phyloP scores from a whole-genome alignment of 2,797 vertebrate genomes.

The Petrocephalus sullivani region DNA sequence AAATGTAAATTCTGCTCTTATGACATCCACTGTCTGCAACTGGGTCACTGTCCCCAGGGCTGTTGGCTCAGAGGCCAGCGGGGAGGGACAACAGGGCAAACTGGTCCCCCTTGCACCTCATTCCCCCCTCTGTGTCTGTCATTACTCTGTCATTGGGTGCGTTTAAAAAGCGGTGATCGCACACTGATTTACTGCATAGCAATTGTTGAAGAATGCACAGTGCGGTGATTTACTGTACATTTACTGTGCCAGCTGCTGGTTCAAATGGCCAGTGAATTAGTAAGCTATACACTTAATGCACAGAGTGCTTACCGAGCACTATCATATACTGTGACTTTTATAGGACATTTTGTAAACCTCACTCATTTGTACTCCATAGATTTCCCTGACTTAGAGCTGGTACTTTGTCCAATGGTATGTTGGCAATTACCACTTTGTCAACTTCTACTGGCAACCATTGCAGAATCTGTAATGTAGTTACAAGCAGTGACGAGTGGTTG shows the following conservation, averaged over 20 bases:
- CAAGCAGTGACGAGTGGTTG: neutral
- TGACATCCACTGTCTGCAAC: neutral
- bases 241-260: neutral
- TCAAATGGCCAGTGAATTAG: neutral
- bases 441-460: neutral
- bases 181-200: neutral
- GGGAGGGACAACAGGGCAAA: too few species aligned
- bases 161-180: neutral
- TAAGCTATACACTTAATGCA: neutral
- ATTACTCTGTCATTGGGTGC: neutral
- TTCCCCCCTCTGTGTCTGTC: neutral
- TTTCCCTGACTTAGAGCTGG: neutral
- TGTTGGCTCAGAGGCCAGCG: neutral
- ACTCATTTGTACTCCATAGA: neutral
- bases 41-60: neutral
- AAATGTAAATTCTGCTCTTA: neutral
- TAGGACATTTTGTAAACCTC: neutral
- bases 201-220: neutral
- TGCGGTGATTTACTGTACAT: neutral
- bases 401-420: neutral
- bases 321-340: neutral
- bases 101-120: neutral
- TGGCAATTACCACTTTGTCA: neutral
- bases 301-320: neutral
- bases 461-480: neutral